A percentile compares a stretch with the other conserved stretches of the same genome.
Conservation (phyloP, 2,113 vertebrate genomes). For the Bubalus kerabau region DNA sequence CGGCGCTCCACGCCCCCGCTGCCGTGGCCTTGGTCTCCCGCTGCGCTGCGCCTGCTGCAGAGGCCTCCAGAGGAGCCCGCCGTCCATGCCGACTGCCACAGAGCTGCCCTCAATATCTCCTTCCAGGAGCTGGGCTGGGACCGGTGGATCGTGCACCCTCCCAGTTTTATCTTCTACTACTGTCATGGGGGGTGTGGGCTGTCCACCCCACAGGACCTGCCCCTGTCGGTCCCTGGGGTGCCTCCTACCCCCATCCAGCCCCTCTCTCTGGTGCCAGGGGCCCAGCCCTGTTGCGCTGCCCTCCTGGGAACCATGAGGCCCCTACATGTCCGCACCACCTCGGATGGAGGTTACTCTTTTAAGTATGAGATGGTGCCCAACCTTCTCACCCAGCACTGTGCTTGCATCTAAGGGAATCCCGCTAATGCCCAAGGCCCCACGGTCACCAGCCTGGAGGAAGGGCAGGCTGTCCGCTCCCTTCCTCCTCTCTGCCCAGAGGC, state of each 20-base stretch:
- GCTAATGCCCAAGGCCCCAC: background rate
- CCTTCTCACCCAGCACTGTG: constrained; percentile 91
- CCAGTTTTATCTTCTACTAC: constrained; percentile 90
- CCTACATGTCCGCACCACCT: constrained; percentile 90
- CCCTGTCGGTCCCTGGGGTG: background rate
- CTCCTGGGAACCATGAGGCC: constrained; percentile 90
- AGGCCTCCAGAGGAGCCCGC: constrained; percentile 78
- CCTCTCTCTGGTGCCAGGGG: constrained; percentile 78
- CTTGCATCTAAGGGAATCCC: constrained; percentile 81
- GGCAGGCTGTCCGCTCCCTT: background rate
- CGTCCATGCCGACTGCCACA: constrained; percentile 81
- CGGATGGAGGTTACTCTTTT: constrained; percentile 92
- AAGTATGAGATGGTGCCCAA: constrained; percentile 92
- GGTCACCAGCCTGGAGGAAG: background rate
- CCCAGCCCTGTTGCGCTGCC: constrained; percentile 89
- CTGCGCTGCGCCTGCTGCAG: constrained; percentile 83
- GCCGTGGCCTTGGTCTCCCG: constrained; percentile 85
- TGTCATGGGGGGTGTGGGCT: constrained; percentile 90
- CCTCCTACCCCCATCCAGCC: constrained; percentile 75
- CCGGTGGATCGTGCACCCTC: constrained; percentile 92
- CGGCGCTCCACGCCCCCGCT: constrained; percentile 70
- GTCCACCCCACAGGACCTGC: background rate
- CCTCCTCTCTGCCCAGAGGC: background rate
- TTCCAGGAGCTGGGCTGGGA: constrained; percentile 95
- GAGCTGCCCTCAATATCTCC: constrained; percentile 87